Evolutionary conservation across 2,797 vertebrate species (phyloP), one percentile per base, ranked within the genome.

Genomic region (Borostomias antarcticus): DNA sequence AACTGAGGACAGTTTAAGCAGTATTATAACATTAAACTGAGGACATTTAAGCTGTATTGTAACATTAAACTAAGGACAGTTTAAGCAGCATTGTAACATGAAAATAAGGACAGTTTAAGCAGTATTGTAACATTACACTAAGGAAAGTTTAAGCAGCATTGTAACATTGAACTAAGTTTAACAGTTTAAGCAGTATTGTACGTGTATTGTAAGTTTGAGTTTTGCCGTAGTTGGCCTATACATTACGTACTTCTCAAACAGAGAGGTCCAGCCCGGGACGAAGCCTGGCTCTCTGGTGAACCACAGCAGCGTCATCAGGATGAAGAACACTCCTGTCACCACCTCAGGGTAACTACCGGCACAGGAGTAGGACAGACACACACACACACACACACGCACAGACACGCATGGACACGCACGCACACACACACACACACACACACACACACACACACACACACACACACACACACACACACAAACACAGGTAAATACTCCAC

Each of bases 271-370:
- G 28, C 98, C 98, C 0, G 96, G 94, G 23, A 98, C 94, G 64
- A 99, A 99, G 32, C 98, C 97, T 0, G 96, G 97, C 79, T 99
- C 97, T 75, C 98, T 91, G 63, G 96, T 98, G 89, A 99, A 98
- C 98, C 98, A 99, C 78, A 99, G 93, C 74, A 99, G 77, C 0
- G 96, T 96, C 97, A 99, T 98, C 74, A 98, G 84, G 80, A 99
- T 83, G 88, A 99, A 99, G 89, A 99, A 97, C 73, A 98, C 87
- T 5, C 92, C 96, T 0, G 98, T 99, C 80, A 99, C 94, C 85
- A 98, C 95, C 81, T 99, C 97, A 0, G 96, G 97, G 74, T 99
- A 99, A 77, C 98, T 98, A 73, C 5, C n/a, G 72, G 0, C 35
- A 3, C 30, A 17, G 21, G 21, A 58, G 30, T 62, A 43, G 19